Conservation (phyloP, 1,140 invertebrate genomes). For the Cyclargus thomasi region DNA sequence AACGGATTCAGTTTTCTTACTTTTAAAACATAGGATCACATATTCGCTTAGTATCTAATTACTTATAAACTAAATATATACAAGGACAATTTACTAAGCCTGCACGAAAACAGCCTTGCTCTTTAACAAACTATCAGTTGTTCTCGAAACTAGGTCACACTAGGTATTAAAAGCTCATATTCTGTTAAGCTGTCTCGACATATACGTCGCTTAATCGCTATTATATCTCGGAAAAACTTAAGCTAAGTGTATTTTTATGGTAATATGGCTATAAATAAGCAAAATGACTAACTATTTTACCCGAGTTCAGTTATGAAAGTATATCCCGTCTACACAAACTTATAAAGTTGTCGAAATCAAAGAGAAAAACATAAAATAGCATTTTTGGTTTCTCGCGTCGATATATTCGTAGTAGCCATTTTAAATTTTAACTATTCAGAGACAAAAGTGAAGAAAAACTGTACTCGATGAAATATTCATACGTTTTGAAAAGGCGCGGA, state of each 20-base stretch:
- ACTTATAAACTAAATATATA: slow-evolving; percentile 18
- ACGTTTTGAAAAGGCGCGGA: background rate
- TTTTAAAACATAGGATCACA: slow-evolving; percentile 47
- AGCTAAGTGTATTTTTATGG: background rate
- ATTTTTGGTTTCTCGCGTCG: background rate
- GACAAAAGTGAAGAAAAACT: slow-evolving; percentile 3
- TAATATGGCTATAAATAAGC: background rate
- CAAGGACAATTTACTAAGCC: slow-evolving; percentile 6
- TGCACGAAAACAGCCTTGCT: background rate
- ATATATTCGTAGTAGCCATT: slow-evolving; percentile 1
- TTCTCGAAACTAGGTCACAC: background rate
- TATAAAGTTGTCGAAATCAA: background rate
- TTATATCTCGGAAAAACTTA: background rate
- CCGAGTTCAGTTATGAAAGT: background rate
- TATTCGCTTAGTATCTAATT: slow-evolving; percentile 66
- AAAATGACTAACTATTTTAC: background rate
- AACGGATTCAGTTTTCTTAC: background rate
- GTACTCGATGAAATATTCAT: slow-evolving; percentile 7
- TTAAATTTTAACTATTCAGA: background rate
- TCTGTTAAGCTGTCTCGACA: slow-evolving; percentile 5
- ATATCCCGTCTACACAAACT: background rate
- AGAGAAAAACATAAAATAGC: background rate
- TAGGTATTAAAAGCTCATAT: slow-evolving; percentile 13
- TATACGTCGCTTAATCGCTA: slow-evolving; percentile 1
- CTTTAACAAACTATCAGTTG: background rate